phyloP scores from a whole-genome alignment of 2,113 vertebrate species.

The Maccullochella peelii region DNA sequence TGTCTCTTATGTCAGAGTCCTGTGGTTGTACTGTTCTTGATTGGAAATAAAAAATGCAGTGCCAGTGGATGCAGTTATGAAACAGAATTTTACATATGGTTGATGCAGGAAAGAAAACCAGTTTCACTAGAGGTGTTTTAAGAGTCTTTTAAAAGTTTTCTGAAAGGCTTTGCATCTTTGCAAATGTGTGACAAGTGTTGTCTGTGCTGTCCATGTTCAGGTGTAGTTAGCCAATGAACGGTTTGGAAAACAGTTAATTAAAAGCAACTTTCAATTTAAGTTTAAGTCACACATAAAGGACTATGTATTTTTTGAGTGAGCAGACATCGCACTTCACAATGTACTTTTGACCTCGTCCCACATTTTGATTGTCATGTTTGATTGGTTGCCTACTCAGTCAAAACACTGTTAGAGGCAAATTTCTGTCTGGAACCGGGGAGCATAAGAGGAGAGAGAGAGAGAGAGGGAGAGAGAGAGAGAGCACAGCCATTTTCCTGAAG shows the following conservation, averaged over 20 bases:
- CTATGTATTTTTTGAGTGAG: constrained; percentile 15
- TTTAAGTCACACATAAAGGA: constrained; percentile 8
- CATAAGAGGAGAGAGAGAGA: constrained; percentile 10
- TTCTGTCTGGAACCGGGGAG: constrained; percentile 31
- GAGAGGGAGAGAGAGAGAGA: constrained; percentile 5
- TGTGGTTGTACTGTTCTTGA: not conserved
- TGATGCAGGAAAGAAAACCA: not conserved
- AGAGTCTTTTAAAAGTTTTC: not conserved
- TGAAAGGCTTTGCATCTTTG: not conserved
- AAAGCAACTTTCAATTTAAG: not conserved
- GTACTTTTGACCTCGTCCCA: constrained; percentile 64
- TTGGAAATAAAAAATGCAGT: too few relatives aligned
- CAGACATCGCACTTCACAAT: constrained; percentile 6
- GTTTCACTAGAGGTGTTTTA: not conserved
- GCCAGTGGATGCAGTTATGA: too few relatives aligned
- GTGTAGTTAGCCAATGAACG: not conserved
- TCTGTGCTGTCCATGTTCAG: not conserved
- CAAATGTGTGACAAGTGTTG: not conserved
- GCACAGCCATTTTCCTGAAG: constrained; percentile 46
- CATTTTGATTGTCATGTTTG: constrained; percentile 67
- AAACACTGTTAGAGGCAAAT: constrained; percentile 45
- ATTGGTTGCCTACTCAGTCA: constrained; percentile 59
- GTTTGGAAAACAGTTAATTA: constrained; percentile 30
- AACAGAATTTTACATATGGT: too few relatives aligned
- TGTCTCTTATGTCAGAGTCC: not conserved